Percentiles rank a stretch among this genome's conserved stretches.
Conservation (phyloP, 2,113 vertebrate species). For the Lophochroa leadbeateri region DNA sequence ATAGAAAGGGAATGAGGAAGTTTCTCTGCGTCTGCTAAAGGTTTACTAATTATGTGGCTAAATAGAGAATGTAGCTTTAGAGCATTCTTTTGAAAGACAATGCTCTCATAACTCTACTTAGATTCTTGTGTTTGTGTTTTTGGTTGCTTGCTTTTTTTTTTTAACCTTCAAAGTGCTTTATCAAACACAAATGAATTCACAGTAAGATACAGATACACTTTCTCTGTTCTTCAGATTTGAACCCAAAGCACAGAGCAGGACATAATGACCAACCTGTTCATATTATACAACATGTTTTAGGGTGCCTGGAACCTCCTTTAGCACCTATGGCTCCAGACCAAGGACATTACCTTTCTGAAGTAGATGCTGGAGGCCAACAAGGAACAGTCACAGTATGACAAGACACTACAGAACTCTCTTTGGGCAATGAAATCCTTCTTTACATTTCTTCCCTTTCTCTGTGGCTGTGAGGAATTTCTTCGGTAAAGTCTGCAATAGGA, state of each 20-base stretch:
- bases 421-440: not conserved
- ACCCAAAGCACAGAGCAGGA: not conserved
- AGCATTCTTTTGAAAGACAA: constrained; percentile 33
- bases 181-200: not conserved
- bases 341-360: not conserved
- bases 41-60: constrained; percentile 21
- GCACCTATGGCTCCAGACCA: not conserved
- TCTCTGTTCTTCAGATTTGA: not conserved
- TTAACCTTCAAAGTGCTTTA: not conserved
- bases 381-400: not conserved
- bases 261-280: fast-evolving
- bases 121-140: not conserved
- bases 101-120: not conserved
- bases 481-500: not conserved
- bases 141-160: not conserved
- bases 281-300: fast-evolving
- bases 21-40: constrained; percentile 12
- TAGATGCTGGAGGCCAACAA: not conserved
- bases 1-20: not conserved
- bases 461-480: not conserved
- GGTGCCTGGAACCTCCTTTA: not conserved
- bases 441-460: not conserved
- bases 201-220: not conserved
- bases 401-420: not conserved
- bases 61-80: not conserved